Conservation (phyloP, 2,113 vertebrate genomes). For the Cisticola juncidis region DNA sequence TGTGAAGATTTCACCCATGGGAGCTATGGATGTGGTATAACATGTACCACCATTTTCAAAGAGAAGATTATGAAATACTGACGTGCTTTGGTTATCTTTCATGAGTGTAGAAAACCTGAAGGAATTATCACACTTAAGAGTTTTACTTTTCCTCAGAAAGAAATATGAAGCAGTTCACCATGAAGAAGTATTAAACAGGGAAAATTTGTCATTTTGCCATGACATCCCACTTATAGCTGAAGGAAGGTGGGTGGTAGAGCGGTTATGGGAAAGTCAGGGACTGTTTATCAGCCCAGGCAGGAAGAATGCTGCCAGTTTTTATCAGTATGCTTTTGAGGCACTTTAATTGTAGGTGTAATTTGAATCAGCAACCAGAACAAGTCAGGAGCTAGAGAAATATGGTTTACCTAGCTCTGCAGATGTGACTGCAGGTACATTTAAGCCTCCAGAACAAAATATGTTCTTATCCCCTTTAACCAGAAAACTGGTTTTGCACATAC, state of each 20-base stretch:
- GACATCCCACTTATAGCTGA: not conserved
- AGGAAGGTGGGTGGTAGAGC: not conserved
- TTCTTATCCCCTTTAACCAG: not conserved
- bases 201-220: conserved; percentile 25
- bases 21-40: not conserved
- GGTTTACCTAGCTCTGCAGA: not conserved
- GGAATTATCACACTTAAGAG: not conserved
- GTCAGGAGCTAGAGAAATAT: not conserved
- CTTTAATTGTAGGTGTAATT: conserved; percentile 1
- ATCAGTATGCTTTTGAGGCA: not conserved
- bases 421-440: not conserved
- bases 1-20: not conserved
- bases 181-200: not conserved
- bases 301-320: conserved; percentile 25
- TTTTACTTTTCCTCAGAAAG: not conserved
- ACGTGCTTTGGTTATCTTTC: not conserved
- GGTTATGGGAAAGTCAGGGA: not conserved
- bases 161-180: not conserved
- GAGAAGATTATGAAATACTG: not conserved
- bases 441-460: not conserved
- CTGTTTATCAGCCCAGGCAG: conserved; percentile 19
- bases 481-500: not conserved
- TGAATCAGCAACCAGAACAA: not conserved
- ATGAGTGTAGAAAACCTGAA: not conserved
- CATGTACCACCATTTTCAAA: not conserved